Conservation (phyloP, 2,113 vertebrate genomes). For the Oxyura jamaicensis region DNA sequence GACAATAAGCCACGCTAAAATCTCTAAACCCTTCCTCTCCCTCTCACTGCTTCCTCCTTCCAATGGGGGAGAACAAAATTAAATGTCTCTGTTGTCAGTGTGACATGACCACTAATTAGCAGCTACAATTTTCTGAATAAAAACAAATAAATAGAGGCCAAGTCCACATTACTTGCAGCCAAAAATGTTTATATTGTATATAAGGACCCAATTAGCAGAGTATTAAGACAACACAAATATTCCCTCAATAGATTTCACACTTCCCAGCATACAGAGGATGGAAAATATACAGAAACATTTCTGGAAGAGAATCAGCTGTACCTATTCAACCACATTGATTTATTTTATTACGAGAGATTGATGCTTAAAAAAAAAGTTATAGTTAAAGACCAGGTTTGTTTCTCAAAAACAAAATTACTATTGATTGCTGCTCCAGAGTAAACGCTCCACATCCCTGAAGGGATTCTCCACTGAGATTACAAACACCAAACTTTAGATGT, state of each 20-base stretch:
- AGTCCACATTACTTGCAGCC: constrained; percentile 33
- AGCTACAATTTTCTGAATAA: constrained; percentile 67
- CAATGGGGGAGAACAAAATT: not conserved
- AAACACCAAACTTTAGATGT: not conserved
- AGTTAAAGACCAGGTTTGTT: not conserved
- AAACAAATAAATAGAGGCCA: constrained; percentile 68
- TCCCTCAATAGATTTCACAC: constrained; percentile 32
- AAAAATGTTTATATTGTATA: constrained; percentile 6
- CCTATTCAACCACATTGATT: not conserved
- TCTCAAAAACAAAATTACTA: not conserved
- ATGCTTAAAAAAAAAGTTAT: not conserved
- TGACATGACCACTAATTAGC: constrained; percentile 61
- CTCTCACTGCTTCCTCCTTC: not conserved
- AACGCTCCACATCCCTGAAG: not conserved
- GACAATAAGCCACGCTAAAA: constrained; percentile 29
- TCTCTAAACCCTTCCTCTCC: not conserved
- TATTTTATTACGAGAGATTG: not conserved
- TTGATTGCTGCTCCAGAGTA: not conserved
- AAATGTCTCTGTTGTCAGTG: constrained; percentile 47
- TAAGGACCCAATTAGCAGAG: constrained; percentile 45
- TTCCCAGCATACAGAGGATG: not conserved
- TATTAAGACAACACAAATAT: constrained; percentile 23
- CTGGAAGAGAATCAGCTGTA: constrained; percentile 5
- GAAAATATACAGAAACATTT: not conserved
- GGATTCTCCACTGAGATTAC: not conserved